Evolutionary conservation across 2,888 invertebrate genomes (phyloP), one percentile per base, ranked within the genome.

Genomic region (Chrysotoxum bicinctum): DNA sequence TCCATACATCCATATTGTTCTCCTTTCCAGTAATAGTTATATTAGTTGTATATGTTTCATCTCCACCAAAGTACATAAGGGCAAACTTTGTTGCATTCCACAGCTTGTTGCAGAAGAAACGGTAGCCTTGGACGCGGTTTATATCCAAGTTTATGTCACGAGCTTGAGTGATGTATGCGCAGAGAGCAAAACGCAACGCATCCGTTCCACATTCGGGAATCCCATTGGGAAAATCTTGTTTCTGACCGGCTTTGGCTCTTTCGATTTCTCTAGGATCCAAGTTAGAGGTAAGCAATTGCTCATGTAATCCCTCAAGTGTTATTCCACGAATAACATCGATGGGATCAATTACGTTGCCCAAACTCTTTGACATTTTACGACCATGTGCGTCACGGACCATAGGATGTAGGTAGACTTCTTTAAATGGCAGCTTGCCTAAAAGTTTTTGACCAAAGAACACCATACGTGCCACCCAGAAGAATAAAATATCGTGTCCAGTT

Each of bases 381-480:
- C 99, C 99, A 91, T 99, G 98, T 0, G 99, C 97, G 92, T 99
- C 99, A 72, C 99, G 95, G 1, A 99, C 96, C 94, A 99, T 97
- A 0, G 99, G 98, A 92, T 99, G 99, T 14, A 99, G 93, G 90
- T 98, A 97, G 0, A 99, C 95, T 93, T 98, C 96, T 87, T 95
- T 95, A 89, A 99, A 99, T 0, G 99, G 99, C 58, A 99, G 93
- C 91, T 96, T 94, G 1, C 97, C 98, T 72, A 97, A 93, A n/a
- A 99, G 93, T 88, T 97, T 95, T 88, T 96, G 96, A 0, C 98
- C 98, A 89, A 99, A 95, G 95, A 99, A 99, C 0, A 99, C 99
- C 99, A 99, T 99, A 83, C 99, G 94, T 0, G 99, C 99, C 5
- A 99, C 99, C 99, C 99, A 99, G 93, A 99, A 99, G 94, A 99